These are phyloP conservation scores for Cervus canadensis DNA, from an alignment of 2,113 vertebrate species.

Conservation along the genomic window DNA sequence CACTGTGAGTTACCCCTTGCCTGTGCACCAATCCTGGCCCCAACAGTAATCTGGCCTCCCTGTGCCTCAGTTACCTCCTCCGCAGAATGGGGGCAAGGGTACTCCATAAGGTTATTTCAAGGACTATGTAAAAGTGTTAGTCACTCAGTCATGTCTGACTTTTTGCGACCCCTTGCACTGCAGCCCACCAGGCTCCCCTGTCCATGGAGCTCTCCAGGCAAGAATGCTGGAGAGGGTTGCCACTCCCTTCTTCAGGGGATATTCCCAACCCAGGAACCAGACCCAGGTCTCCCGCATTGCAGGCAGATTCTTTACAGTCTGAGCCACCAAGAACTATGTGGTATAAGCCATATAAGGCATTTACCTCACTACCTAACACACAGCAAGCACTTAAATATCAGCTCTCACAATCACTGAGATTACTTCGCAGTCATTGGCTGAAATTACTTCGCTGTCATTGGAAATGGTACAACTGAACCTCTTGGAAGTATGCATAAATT, in stretches of 20 bases:
- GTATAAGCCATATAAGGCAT: background rate
- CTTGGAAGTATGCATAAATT: background rate
- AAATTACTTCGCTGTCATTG: background rate
- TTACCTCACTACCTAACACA: background rate
- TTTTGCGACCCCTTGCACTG: background rate
- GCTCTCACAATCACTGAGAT: background rate
- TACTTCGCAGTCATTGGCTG: background rate
- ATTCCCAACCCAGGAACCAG: background rate
- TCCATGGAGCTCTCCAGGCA: background rate
- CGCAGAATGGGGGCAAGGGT: background rate
- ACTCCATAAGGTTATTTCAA: background rate
- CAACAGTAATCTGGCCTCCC: background rate
- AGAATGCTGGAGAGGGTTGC: background rate
- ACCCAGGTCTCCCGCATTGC: background rate
- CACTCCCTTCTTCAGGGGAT: background rate
- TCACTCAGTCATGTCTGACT: background rate
- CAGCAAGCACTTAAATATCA: background rate
- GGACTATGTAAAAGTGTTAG: background rate
- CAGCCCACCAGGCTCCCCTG: background rate
- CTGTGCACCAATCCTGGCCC: background rate
- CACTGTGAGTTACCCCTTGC: background rate
- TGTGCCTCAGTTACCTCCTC: background rate
- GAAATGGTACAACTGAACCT: background rate
- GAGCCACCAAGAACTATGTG: background rate
- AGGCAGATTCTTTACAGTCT: background rate